Conservation (phyloP, 2,888 invertebrate species). For the Cataglyphis cursor region DNA sequence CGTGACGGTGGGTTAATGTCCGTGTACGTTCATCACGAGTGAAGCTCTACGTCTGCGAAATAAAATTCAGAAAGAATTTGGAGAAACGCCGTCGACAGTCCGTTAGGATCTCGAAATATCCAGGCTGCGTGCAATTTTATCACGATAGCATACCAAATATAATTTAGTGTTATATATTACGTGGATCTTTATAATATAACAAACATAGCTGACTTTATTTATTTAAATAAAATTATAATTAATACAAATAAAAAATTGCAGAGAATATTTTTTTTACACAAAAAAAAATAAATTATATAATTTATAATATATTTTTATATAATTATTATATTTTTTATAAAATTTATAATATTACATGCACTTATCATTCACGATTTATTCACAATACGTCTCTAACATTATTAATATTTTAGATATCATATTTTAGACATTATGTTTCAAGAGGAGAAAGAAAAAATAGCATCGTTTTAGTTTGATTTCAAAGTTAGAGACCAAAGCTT, state of each 20-base stretch:
- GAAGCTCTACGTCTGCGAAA: neutral
- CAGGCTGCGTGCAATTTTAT: slow-evolving; percentile 17
- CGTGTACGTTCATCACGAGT: slow-evolving; percentile 13
- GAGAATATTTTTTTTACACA: neutral
- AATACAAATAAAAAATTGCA: neutral
- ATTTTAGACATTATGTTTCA: neutral
- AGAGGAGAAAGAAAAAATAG: neutral
- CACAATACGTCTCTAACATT: neutral
- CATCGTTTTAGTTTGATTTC: neutral
- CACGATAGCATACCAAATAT: neutral
- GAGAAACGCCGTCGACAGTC: slow-evolving; percentile 9
- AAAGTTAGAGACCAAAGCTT: slow-evolving; percentile 8
- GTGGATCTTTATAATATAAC: neutral
- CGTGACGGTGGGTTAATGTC: slow-evolving; percentile 47
- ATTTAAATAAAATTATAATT: neutral
- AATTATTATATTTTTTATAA: neutral
- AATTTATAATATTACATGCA: neutral
- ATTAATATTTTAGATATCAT: neutral
- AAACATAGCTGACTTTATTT: neutral
- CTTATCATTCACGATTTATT: neutral
- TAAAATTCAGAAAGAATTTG: slow-evolving; percentile 11
- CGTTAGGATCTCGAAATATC: neutral
- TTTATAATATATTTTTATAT: neutral
- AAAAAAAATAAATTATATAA: neutral
- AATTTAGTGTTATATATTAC: neutral